These are phyloP conservation scores for Epinephelus malabaricus DNA, from an alignment of 2,797 vertebrate species.

Conservation along the genomic window DNA sequence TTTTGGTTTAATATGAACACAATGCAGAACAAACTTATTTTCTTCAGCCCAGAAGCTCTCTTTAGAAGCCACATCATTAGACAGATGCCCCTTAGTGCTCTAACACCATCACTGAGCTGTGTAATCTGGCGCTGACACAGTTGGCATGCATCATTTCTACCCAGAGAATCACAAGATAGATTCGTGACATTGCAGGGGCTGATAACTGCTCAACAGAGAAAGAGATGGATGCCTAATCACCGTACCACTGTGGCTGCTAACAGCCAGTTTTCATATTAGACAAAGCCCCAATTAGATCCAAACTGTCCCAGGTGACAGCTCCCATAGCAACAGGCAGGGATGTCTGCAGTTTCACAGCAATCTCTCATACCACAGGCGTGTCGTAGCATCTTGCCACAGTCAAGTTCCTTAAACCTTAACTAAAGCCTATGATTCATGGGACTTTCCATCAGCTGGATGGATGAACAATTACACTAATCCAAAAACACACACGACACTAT, in stretches of 20 bases:
- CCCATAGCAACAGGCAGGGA: conserved; percentile 56
- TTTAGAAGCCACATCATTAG: conserved; percentile 70
- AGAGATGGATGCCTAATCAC: conserved; percentile 68
- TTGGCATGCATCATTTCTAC: conserved; percentile 63
- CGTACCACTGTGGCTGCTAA: conserved; percentile 59
- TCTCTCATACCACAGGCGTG: conserved; percentile 22
- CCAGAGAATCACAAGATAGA: conserved; percentile 64
- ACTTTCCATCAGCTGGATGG: conserved; percentile 1
- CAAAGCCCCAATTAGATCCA: conserved; percentile 68
- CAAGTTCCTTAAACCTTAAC: conserved; percentile 32
- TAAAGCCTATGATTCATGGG: conserved; percentile 18
- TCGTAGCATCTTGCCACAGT: conserved; percentile 29
- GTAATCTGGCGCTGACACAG: conserved; percentile 73
- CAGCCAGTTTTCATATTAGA: conserved; percentile 69
- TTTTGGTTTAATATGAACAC: conserved; percentile 60
- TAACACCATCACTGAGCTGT: conserved; percentile 71
- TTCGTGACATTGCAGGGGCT: conserved; percentile 50
- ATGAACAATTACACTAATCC: neutral
- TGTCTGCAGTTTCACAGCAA: conserved; percentile 41
- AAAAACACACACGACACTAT: neutral
- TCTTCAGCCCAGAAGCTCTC: conserved; percentile 46
- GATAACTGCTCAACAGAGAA: conserved; percentile 67
- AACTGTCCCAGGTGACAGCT: conserved; percentile 66
- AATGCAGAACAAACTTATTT: conserved; percentile 38
- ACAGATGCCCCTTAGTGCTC: conserved; percentile 66